Percentiles rank a stretch among this genome's conserved stretches.
Evolutionary conservation across 2,888 invertebrate genomes (phyloP).

Genomic region (Parascotia fuliginaria): DNA sequence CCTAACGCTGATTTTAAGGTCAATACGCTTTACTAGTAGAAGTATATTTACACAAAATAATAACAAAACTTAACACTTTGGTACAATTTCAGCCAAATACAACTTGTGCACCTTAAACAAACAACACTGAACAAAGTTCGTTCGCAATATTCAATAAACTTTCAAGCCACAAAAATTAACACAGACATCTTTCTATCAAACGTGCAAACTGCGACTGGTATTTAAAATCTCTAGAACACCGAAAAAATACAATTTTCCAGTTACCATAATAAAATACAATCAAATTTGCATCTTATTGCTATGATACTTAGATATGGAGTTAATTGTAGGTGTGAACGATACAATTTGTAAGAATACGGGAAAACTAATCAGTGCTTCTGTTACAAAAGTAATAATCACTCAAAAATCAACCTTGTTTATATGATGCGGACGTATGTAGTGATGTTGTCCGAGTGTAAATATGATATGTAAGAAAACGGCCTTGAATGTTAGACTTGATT

Average conservation of each 20-base stretch:
- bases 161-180: constrained; percentile 11
- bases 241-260: constrained; percentile 15
- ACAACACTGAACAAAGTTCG: constrained; percentile 20
- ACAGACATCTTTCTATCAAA: constrained; percentile 38
- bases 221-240: constrained; percentile 40
- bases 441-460: constrained; percentile 7
- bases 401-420: constrained; percentile 25
- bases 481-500: constrained; percentile 54
- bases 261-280: neutral
- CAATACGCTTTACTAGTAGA: too few species aligned
- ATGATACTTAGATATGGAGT: neutral
- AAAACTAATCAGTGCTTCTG: neutral
- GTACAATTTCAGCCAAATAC: constrained; percentile 13
- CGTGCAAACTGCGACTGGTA: constrained; percentile 56
- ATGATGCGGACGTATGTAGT: constrained; percentile 4
- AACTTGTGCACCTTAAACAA: constrained; percentile 10
- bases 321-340: neutral
- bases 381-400: constrained; percentile 4
- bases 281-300: constrained; percentile 1
- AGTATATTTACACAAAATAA: constrained; percentile 4
- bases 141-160: constrained; percentile 2
- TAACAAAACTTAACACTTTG: constrained; percentile 15
- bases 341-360: constrained; percentile 4
- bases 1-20: too few species aligned
- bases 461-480: constrained; percentile 35